These are phyloP conservation scores for Sitophilus oryzae DNA, from an alignment of 1,140 invertebrate species.

Conservation along the genomic window DNA sequence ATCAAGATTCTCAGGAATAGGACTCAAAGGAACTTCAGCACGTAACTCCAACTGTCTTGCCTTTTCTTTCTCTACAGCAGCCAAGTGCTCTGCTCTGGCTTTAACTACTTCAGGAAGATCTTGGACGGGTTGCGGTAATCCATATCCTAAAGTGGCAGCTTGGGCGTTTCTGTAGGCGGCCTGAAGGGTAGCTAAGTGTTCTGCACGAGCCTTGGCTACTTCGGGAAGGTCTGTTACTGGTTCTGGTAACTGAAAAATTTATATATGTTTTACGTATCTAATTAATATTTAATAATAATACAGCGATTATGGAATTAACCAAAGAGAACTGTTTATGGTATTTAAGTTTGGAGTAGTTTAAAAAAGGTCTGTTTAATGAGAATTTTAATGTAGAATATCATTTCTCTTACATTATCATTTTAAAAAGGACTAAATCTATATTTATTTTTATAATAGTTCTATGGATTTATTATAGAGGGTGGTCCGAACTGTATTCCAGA, in stretches of 20 bases:
- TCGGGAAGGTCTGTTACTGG: conserved; percentile 39
- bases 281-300: too few relatives aligned
- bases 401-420: too few relatives aligned
- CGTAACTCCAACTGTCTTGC: conserved; percentile 22
- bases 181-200: conserved; percentile 37
- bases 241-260: conserved; percentile 25
- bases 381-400: too few relatives aligned
- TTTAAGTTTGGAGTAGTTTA: too few relatives aligned
- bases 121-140: conserved; percentile 33
- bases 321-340: too few relatives aligned
- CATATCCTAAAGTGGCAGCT: conserved; percentile 9
- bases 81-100: conserved; percentile 38
- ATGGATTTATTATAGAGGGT: too few relatives aligned
- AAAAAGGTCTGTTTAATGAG: too few relatives aligned
- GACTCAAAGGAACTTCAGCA: conserved; percentile 29
- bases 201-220: conserved; percentile 35
- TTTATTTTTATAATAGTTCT: too few relatives aligned
- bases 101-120: conserved; percentile 38
- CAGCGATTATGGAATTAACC: too few relatives aligned
- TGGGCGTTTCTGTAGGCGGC: conserved; percentile 24
- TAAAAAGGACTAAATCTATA: too few relatives aligned
- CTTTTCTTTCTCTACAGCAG: conserved; percentile 32
- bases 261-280: too few relatives aligned
- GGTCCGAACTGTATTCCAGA: too few relatives aligned
- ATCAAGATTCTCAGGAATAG: conserved; percentile 18